These are phyloP conservation scores for Brachyrhaphis roseni DNA, from an alignment of 2,797 vertebrate genomes.

Conservation along the genomic window DNA sequence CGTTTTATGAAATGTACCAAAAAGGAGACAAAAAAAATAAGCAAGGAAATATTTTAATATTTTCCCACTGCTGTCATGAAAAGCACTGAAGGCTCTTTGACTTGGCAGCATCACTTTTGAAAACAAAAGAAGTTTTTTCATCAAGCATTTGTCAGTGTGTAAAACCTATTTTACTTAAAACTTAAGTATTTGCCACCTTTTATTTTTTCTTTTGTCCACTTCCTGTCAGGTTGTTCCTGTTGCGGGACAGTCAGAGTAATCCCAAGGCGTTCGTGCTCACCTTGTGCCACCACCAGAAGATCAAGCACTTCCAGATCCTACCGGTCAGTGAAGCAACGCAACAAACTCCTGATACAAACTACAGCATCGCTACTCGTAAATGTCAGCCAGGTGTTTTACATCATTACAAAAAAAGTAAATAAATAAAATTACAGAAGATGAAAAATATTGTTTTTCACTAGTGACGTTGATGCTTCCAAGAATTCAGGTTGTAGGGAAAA, in stretches of 20 bases:
- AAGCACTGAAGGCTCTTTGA: neutral
- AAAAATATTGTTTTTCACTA: neutral
- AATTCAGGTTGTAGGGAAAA: neutral
- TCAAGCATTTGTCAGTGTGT: neutral
- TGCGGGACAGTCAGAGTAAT: slow-evolving; percentile 98
- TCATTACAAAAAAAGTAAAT: neutral
- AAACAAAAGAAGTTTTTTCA: neutral
- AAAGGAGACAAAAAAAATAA: neutral
- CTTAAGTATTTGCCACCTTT: neutral
- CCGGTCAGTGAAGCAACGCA: slow-evolving; percentile 85
- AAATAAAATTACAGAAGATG: neutral
- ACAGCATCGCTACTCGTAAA: neutral
- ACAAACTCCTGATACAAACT: neutral
- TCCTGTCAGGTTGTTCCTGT: slow-evolving; percentile 89
- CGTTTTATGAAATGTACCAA: neutral
- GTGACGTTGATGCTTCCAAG: neutral
- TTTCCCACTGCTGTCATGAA: neutral
- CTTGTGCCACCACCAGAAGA: slow-evolving; percentile 98
- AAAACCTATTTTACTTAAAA: neutral
- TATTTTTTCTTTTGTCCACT: slow-evolving; percentile 1
- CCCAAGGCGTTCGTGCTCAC: slow-evolving; percentile 98
- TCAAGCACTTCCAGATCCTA: slow-evolving; percentile 99
- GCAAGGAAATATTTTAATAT: neutral
- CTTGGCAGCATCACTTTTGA: neutral
- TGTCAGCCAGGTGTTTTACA: neutral